Evolutionary conservation across 2,797 vertebrate genomes (phyloP), one percentile per base, ranked within the genome.

Genomic region (Hafferia zeledoni): DNA sequence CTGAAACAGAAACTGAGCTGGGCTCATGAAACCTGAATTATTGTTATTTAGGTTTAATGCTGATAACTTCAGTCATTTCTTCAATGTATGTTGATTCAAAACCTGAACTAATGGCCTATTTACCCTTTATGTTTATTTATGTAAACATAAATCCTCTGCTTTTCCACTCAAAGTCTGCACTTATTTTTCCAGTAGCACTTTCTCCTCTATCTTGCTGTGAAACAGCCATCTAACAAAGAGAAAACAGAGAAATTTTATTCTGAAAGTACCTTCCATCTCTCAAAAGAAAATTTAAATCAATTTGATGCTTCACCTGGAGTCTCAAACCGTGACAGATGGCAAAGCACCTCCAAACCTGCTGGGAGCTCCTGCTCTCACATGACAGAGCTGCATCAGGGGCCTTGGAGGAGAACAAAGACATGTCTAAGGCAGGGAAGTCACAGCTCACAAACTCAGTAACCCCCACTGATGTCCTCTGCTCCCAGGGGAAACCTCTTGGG

Each of bases 41-140:
- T 31, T 77, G 17, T 80, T 92, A 87, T 87, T 85, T 68, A 60
- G 23, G 68, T 95, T 85, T 85, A 89, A 87, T 87, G 64, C 25
- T 83, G 85, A 74, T 71, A 80, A 55, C 68, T 57, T 84, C 30
- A 83, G 64, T 47, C 4, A 33, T 90, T 89, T 89, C 68, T 89
- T 89, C 83, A 64, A 50, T 2, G 6, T n/a, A 68, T 30, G 53
- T 43, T 94, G 72, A 94, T 87, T 83, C 75, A 83, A 77, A 80
- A 17, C 30, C 23, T 74, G 56, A 85, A 56, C 71, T 83, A 91
- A 89, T 22, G 12, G 27, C 49, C 79, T 91, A 47, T 20, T 94
- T 89, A 70, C 9, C 10, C 12, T 77, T 60, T 25, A 13, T 63
- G 56, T 63, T 83, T 91, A 65, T 86, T 77, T 90, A 84, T 69